These are phyloP conservation scores for Psococerastis gibbosa DNA, from an alignment of 2,888 invertebrate species.

Conservation along the genomic window DNA sequence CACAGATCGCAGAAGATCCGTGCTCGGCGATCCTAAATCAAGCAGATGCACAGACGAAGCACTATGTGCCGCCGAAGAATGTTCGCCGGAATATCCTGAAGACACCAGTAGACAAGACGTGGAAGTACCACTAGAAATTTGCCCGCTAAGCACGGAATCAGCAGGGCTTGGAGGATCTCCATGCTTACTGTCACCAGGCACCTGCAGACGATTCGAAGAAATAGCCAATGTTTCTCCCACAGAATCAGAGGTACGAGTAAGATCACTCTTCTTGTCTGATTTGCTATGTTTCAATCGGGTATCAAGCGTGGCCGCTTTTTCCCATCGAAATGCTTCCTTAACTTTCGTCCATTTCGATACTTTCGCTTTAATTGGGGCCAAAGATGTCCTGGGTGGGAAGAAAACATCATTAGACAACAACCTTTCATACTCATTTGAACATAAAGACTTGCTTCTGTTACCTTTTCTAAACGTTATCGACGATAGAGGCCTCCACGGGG, in stretches of 20 bases:
- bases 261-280: slow-evolving; percentile 21
- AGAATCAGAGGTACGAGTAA: background rate
- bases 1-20: background rate
- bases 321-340: slow-evolving; percentile 76
- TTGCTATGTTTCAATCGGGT: slow-evolving; percentile 28
- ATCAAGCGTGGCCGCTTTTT: slow-evolving; percentile 36
- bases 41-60: slow-evolving; percentile 2
- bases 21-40: background rate
- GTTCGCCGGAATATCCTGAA: slow-evolving; percentile 14
- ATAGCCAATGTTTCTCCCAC: too few species aligned
- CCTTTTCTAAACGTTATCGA: slow-evolving; percentile 5
- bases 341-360: slow-evolving; percentile 79
- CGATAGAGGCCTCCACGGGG: slow-evolving; percentile 4
- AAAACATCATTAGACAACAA: background rate
- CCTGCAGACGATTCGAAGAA: slow-evolving; percentile 15
- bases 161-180: slow-evolving; percentile 28
- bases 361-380: slow-evolving; percentile 28
- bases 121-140: slow-evolving; percentile 17
- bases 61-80: slow-evolving; percentile 14
- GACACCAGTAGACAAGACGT: slow-evolving; percentile 25
- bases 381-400: background rate
- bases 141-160: slow-evolving; percentile 30
- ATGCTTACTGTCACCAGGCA: slow-evolving; percentile 15
- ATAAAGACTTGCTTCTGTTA: slow-evolving; percentile 5
- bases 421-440: background rate